A percentile compares a stretch with the other conserved stretches of the same genome.
phyloP scores from a whole-genome alignment of 2,113 vertebrate genomes.

The Dromaius novaehollandiae region DNA sequence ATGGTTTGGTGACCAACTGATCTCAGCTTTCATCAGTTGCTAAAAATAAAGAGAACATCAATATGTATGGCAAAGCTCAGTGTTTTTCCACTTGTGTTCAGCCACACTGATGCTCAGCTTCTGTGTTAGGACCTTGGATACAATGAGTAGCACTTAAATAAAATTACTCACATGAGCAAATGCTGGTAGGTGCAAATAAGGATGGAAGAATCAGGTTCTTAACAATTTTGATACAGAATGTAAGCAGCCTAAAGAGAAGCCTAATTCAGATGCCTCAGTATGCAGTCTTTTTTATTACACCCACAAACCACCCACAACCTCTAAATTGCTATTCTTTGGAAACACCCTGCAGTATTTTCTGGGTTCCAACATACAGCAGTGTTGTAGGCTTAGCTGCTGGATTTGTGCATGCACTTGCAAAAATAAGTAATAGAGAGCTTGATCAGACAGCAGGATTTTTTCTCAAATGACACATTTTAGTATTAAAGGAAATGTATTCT shows the following conservation, averaged over 20 bases:
- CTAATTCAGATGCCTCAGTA: constrained; percentile 54
- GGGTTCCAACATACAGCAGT: constrained; percentile 45
- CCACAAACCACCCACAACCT: constrained; percentile 68
- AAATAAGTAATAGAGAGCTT: constrained; percentile 60
- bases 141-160: background rate
- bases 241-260: constrained; percentile 61
- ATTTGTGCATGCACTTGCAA: constrained; percentile 49
- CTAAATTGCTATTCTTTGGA: constrained; percentile 67
- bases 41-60: background rate
- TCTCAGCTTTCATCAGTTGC: background rate
- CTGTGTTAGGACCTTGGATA: background rate
- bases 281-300: constrained; percentile 63
- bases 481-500: constrained; percentile 68
- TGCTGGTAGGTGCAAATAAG: background rate
- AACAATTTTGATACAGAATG: constrained; percentile 29
- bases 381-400: constrained; percentile 50
- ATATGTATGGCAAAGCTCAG: background rate
- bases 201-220: constrained; percentile 44
- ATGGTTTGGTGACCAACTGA: background rate
- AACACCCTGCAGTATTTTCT: constrained; percentile 66
- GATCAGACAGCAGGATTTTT: constrained; percentile 60
- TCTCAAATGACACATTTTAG: constrained; percentile 67
- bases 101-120: background rate
- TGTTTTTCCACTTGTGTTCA: background rate
- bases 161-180: constrained; percentile 17